Evolutionary conservation across 2,888 invertebrate genomes (phyloP), one percentile per base, ranked within the genome.

Genomic region (Tipula helvola): DNA sequence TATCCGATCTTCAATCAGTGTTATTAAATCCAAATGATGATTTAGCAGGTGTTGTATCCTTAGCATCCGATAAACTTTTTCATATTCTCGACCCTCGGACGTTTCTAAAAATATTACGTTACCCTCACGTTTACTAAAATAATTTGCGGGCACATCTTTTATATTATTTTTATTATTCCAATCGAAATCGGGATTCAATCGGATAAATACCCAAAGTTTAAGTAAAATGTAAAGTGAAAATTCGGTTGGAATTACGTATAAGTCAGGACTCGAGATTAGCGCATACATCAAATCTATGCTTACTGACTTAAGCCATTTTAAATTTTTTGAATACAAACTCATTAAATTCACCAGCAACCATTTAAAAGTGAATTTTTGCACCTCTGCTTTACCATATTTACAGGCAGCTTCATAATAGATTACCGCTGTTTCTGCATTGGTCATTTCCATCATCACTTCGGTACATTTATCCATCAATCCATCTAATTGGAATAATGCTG

Each of bases 211-310:
- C 96, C 96, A 96, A 89, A 93, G 93, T 89, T 95, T 93, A 28
- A 96, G 90, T 90, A 96, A 91, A 86, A 94, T 93, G 88, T 96
- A 96, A 71, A 96, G 91, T 44, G 95, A 95, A 90, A 95, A 95
- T 91, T 96, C 96, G 0, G 96, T 96, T 91, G 96, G 96, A 92
- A 96, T 94, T 1, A 95, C 95, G 89, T 94, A 94, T 87, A 96
- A 91, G 88, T 95, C 93, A 0, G 94, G 93, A 90, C 95, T 94
- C 13, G 92, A 91, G 39, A 95, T 93, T 42, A 96, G 90, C 57
- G 93, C 92, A 3, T 92, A 91, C 95, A 96, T 95, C 87, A 96
- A 90, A 3, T 94, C 93, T n/a, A 93, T 90, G 41, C 94, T 94
- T 88, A 96, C 94, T 88, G 94, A 93, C 88, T 92, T 92, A 85